Base-by-base conservation (phyloP, 2,888 invertebrate genomes). In the Brachynemurus nebulosus region DNA sequence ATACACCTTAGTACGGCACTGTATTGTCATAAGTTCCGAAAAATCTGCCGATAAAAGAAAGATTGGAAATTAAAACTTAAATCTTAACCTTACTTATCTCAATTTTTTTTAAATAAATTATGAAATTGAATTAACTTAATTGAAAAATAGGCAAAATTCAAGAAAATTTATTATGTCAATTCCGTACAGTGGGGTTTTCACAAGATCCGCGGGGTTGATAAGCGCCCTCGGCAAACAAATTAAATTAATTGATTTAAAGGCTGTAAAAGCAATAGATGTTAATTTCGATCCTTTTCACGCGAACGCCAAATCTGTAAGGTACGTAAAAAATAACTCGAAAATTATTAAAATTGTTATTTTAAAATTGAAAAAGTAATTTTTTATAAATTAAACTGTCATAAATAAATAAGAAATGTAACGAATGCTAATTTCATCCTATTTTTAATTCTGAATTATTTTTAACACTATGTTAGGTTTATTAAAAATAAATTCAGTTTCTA, bases 271-370 rank as follows among this genome's bases (percentile, higher is more conserved):
- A 63, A 74, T 91, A 47, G 74, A 76, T 42, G 75, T 88, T 42
- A 77, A 79, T 64, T 89, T 90, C 58, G 90, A 91, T 67, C 90
- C 91, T 4, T 90, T 90, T 63, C 72, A 77, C 54, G 70, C 77
- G 54, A 78, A 80, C 64, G 78, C 79, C 45, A 68, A 66, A 48
- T 72, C 68, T 39, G 69, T 70, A 48, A 69, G 72, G 72, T 72
- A 60, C 58, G 57, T 50, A 37, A 11, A 17, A 38, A 30, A 19
- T 30, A 20, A 7, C 21, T 23, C 12, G 14, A 17, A 9, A 18
- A 9, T 37, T 37, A 19, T 19, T 16, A 17, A 17, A 16, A 17
- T 17, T 37, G 17, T 37, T 20, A 12, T 19, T 36, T 16, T 18
- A 17, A 17, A 4, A 30, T 30, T 17, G 17, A 16, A 36, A 20